These are phyloP conservation scores for Penaeus chinensis DNA, from an alignment of 1,140 invertebrate species.

Conservation along the genomic window DNA sequence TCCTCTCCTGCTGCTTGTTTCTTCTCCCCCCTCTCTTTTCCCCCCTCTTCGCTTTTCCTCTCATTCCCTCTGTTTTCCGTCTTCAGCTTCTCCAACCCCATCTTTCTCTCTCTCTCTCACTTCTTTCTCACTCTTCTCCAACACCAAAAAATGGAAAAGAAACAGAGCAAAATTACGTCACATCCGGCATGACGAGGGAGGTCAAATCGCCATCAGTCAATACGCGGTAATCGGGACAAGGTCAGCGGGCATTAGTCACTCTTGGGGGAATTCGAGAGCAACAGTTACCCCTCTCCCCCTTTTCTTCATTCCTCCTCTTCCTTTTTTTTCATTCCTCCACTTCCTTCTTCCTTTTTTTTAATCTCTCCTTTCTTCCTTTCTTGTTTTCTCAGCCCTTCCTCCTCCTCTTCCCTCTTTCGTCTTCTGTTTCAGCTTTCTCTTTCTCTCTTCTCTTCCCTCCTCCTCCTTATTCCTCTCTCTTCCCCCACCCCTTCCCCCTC, in stretches of 20 bases:
- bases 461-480: background rate
- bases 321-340: background rate
- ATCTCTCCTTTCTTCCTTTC: background rate
- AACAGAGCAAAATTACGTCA: too few species aligned
- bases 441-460: background rate
- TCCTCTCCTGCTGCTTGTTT: background rate
- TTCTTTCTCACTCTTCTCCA: background rate
- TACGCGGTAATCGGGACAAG: too few species aligned
- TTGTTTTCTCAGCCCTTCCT: background rate
- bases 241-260: too few species aligned
- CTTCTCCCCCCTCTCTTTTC: conserved; percentile 30
- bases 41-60: background rate
- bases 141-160: too few species aligned
- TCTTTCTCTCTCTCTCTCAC: background rate
- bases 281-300: background rate
- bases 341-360: background rate
- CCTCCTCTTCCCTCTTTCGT: background rate
- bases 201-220: too few species aligned
- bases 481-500: background rate
- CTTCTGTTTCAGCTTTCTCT: background rate
- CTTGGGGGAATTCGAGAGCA: too few species aligned
- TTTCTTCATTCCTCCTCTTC: background rate
- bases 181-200: too few species aligned
- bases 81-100: too few species aligned
- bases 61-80: too few species aligned